Base-by-base conservation (phyloP, 1,140 invertebrate species). In the Hypsibius dujardini region DNA sequence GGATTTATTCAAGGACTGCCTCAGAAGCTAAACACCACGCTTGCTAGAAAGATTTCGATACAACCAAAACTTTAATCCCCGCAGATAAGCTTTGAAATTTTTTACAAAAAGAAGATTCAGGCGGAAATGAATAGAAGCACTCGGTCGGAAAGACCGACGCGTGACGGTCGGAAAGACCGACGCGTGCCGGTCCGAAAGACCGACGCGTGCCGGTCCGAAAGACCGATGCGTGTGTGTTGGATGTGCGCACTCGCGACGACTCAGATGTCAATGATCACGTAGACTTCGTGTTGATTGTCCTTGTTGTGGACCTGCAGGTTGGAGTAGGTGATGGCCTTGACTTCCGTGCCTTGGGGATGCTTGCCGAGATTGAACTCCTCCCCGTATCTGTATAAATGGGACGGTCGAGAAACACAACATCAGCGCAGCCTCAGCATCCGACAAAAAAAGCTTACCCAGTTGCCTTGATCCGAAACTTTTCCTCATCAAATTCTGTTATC, bases 281-380 rank as follows among this genome's bases (percentile, higher is more conserved):
- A 98, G 50, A 97, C 82, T 84, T 98, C 90, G 81, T 84, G 85
- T 74, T 85, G 83, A 73, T 84, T 83, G 73, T 86, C 82, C 47
- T 85, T 83, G 73, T 86, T 84, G 78, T 92, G 84, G 73, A 98
- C 87, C 83, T 98, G 93, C 94, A 99, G 98, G 72, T 94, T 92
- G 47, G 95, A 97, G 80, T 98, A 99, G 47, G 95, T 99, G 73
- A 98, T 98, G 42, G 95, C 95, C 82, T 99, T 99, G 2, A 99
- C 90, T 82, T 98, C 95, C 45, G 92, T 90, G 28, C 92, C 94
- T 74, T 96, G 94, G 12, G 92, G 90, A 83, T 98, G 95, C 80
- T 94, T 97, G 14, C 86, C 86, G 70, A 96, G 83, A 76, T 85
- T 83, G 81, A 98, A 98, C 76, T 88, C 86, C 82, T 98, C 95